Conservation (phyloP, 1,140 invertebrate genomes). For the Capitella teleta region DNA sequence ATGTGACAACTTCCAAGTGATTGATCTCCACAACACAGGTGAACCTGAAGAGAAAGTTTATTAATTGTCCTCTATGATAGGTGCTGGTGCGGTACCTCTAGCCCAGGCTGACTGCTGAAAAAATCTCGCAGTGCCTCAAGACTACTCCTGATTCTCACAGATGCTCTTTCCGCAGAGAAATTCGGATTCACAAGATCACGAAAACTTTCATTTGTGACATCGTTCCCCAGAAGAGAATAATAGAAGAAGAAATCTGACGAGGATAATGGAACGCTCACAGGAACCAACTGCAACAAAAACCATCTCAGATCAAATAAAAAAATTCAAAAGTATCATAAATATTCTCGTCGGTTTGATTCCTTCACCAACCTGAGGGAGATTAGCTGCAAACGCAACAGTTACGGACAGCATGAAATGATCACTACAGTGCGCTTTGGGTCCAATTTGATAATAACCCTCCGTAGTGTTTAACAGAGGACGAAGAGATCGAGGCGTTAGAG, state of each 20-base stretch:
- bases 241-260: slow-evolving; percentile 41
- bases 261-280: slow-evolving; percentile 25
- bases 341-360: not conserved
- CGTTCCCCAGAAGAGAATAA: slow-evolving; percentile 43
- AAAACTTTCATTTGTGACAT: slow-evolving; percentile 43
- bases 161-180: slow-evolving; percentile 42
- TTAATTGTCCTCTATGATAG: not conserved
- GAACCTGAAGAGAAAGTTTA: slow-evolving; percentile 32
- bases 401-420: slow-evolving; percentile 41
- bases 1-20: slow-evolving; percentile 39
- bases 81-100: slow-evolving; percentile 25
- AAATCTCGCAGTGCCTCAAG: slow-evolving; percentile 35
- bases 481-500: slow-evolving; percentile 18
- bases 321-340: not conserved
- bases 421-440: slow-evolving; percentile 28
- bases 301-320: not conserved
- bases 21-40: slow-evolving; percentile 42
- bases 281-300: slow-evolving; percentile 28
- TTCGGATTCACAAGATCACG: slow-evolving; percentile 37
- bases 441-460: slow-evolving; percentile 42
- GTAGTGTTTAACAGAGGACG: slow-evolving; percentile 38
- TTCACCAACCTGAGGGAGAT: slow-evolving; percentile 36
- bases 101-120: slow-evolving; percentile 36
- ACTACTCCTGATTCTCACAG: slow-evolving; percentile 37
- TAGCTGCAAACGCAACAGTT: slow-evolving; percentile 40